Evolutionary conservation across 2,113 vertebrate genomes (phyloP).

Genomic region (Salvelinus namaycush): DNA sequence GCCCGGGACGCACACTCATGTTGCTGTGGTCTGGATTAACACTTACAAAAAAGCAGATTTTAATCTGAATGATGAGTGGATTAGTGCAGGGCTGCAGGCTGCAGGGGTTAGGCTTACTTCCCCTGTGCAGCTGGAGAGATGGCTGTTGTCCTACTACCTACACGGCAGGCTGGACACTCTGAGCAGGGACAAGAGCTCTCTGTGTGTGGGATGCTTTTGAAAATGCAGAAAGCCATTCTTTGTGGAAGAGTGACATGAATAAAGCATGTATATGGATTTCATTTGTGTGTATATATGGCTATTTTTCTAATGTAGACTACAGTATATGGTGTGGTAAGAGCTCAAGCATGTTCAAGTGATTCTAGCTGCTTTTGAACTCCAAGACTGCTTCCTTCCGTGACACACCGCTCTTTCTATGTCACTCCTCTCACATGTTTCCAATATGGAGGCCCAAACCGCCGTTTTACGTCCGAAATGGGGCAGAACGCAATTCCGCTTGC

Average conservation of each 20-base stretch:
- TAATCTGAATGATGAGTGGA: constrained; percentile 68
- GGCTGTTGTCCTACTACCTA: constrained; percentile 54
- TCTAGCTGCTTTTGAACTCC: no score
- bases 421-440: constrained; percentile 66
- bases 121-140: constrained; percentile 19
- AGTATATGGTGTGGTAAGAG: no score
- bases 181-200: constrained; percentile 17
- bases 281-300: no score
- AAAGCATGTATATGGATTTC: no score
- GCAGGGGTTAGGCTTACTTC: constrained; percentile 6
- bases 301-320: no score
- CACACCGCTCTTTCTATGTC: constrained; percentile 40
- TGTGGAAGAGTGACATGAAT: constrained; percentile 9
- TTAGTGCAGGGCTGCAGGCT: constrained; percentile 33
- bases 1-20: no score
- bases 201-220: constrained; percentile 43
- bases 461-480: constrained; percentile 67
- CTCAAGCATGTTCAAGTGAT: no score
- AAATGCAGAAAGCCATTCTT: constrained; percentile 39
- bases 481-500: constrained; percentile 55
- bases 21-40: constrained; percentile 38
- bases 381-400: constrained; percentile 37
- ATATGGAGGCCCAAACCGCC: constrained; percentile 59
- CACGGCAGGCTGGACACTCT: background rate
- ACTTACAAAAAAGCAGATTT: constrained; percentile 54